Percentiles rank a stretch among this genome's conserved stretches.
Evolutionary conservation across 2,888 invertebrate species (phyloP).

Genomic region (Macrosoma leucophasiata): DNA sequence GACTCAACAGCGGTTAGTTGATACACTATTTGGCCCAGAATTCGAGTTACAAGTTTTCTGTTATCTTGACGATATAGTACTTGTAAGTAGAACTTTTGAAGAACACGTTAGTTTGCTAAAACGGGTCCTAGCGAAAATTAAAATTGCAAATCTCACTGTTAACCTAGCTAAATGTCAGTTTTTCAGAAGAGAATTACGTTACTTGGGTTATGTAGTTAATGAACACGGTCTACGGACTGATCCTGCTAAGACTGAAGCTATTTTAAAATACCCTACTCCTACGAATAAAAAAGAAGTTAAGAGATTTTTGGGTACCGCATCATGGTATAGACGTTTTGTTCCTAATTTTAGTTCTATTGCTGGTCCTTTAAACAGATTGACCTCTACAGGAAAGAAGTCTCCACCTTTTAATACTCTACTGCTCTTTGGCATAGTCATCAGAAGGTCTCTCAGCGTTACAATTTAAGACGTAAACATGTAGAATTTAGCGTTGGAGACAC

Average conservation of each 20-base stretch:
- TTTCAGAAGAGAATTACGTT: conserved; percentile 23
- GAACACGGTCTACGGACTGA: conserved; percentile 26
- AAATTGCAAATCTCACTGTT: conserved; percentile 23
- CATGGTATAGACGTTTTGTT: conserved; percentile 28
- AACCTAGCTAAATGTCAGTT: conserved; percentile 26
- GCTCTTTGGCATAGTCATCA: too few species aligned
- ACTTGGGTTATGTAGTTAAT: conserved; percentile 30
- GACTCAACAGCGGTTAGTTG: too few species aligned
- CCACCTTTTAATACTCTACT: too few species aligned
- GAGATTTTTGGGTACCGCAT: conserved; percentile 25
- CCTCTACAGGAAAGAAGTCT: too few species aligned
- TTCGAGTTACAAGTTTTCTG: too few species aligned
- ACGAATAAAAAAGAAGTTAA: conserved; percentile 22
- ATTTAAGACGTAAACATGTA: too few species aligned
- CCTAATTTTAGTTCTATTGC: conserved; percentile 24
- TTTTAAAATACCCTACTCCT: conserved; percentile 26
- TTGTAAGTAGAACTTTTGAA: conserved; percentile 20
- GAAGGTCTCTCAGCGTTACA: too few species aligned
- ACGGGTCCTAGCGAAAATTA: conserved; percentile 23
- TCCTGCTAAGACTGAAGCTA: conserved; percentile 27
- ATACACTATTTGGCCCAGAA: too few species aligned
- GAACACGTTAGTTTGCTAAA: conserved; percentile 22
- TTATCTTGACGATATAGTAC: too few species aligned
- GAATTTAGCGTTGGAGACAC: too few species aligned
- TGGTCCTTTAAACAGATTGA: too few species aligned